Conservation (phyloP, 2,113 vertebrate species). For the Poecile atricapillus region DNA sequence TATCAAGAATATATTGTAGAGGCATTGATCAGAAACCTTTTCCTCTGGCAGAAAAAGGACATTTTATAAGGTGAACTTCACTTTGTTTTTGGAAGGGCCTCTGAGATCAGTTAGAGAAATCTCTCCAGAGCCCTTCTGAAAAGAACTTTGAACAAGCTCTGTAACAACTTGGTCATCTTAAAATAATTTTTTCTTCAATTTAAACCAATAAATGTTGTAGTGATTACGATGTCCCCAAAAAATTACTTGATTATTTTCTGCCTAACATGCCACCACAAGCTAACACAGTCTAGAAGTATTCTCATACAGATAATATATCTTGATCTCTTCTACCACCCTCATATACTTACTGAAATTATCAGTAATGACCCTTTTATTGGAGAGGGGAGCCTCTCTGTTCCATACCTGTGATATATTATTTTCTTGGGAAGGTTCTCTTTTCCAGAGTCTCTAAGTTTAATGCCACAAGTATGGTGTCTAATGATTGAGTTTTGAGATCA, state of each 20-base stretch:
- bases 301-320: not conserved
- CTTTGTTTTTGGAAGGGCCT: not conserved
- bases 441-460: not conserved
- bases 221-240: not conserved
- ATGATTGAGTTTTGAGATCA: not conserved
- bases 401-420: not conserved
- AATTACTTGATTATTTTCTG: not conserved
- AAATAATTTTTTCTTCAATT: not conserved
- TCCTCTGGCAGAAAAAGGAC: not conserved
- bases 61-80: not conserved
- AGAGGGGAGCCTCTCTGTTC: not conserved
- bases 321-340: not conserved
- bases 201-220: not conserved
- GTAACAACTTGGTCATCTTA: not conserved
- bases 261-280: not conserved
- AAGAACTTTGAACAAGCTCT: not conserved
- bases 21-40: not conserved
- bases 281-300: not conserved
- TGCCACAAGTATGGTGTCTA: not conserved
- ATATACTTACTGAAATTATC: not conserved
- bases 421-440: not conserved
- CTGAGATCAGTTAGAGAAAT: not conserved
- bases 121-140: not conserved
- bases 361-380: not conserved
- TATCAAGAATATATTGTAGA: not conserved